These are phyloP conservation scores for Indicator indicator DNA, from an alignment of 2,113 vertebrate genomes.

Conservation along the genomic window DNA sequence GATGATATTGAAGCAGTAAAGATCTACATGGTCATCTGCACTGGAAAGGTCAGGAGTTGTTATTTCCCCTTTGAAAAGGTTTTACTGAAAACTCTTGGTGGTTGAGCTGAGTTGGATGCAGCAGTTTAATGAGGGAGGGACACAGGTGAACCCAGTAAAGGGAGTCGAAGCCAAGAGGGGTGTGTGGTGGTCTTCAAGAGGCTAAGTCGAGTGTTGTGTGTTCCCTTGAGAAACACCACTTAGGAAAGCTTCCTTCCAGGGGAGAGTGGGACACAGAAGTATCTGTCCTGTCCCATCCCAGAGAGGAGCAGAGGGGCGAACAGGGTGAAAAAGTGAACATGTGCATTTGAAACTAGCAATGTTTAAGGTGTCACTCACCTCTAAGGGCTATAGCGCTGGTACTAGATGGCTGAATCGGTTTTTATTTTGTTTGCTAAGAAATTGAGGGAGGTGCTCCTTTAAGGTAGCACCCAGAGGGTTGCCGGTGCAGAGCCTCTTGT, in stretches of 20 bases:
- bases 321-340: fast-evolving
- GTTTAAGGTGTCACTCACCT: background rate
- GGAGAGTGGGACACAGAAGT: background rate
- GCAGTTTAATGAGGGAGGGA: background rate
- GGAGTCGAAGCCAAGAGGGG: background rate
- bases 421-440: background rate
- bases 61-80: background rate
- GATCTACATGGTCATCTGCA: background rate
- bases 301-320: background rate
- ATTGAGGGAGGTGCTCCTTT: no score
- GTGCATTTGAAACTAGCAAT: background rate
- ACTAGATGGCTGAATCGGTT: fast-evolving
- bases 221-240: background rate
- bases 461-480: background rate
- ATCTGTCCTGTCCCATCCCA: fast-evolving
- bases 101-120: background rate
- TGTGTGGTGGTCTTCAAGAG: background rate
- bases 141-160: background rate
- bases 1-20: background rate
- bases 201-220: fast-evolving
- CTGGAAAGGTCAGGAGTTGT: background rate
- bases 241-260: background rate
- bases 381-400: fast-evolving
- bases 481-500: fast-evolving
- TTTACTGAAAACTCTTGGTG: background rate